Evolutionary conservation across 1,140 invertebrate species (phyloP).

Genomic region (Drosophila ficusphila): DNA sequence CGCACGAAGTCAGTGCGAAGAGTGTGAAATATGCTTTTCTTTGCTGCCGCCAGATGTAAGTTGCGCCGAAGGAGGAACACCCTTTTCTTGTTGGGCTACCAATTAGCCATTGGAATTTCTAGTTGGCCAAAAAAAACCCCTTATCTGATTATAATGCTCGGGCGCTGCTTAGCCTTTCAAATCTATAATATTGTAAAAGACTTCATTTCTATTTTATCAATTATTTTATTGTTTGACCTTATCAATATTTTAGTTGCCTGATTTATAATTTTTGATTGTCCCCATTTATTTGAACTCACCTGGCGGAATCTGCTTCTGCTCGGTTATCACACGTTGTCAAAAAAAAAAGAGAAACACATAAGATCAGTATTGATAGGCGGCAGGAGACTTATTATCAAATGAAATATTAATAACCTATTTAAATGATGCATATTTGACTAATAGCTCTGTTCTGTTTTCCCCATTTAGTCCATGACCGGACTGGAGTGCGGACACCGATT

Average conservation of each 20-base stretch:
- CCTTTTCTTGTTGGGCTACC: not conserved
- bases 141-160: slow-evolving; percentile 2
- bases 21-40: slow-evolving; percentile 97
- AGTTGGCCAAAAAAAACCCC: not conserved
- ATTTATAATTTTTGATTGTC: slow-evolving; percentile 35
- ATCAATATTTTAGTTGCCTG: slow-evolving; percentile 9
- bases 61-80: slow-evolving; percentile 43
- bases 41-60: slow-evolving; percentile 91
- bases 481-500: slow-evolving; percentile 98
- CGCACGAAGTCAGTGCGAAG: slow-evolving; percentile 90
- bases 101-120: not conserved
- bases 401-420: not conserved
- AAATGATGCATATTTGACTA: not conserved
- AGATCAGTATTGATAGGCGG: too few relatives aligned
- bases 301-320: not conserved
- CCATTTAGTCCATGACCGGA: slow-evolving; percentile 94
- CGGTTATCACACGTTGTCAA: too few relatives aligned
- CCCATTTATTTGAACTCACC: not conserved
- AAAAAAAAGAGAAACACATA: too few relatives aligned
- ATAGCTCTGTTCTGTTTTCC: not conserved
- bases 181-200: slow-evolving; percentile 2
- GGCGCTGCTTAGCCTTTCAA: not conserved
- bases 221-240: slow-evolving; percentile 5
- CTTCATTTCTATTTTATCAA: slow-evolving; percentile 3
- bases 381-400: too few relatives aligned